Evolutionary conservation across 2,113 vertebrate species (phyloP), one percentile per base, ranked within the genome.

Genomic region (cat (Felis catus)): DNA sequence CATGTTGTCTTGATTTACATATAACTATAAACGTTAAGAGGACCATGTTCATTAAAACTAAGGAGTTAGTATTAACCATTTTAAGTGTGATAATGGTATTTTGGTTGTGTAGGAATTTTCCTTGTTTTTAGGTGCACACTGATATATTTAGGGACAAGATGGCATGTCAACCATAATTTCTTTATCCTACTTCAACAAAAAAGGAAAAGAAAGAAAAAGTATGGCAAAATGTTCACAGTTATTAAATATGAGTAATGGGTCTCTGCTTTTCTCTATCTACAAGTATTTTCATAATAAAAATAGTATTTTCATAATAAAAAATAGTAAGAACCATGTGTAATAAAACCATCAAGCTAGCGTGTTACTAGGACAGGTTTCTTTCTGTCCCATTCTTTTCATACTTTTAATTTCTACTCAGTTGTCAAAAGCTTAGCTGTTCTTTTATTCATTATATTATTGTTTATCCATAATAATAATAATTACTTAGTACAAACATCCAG

Each of bases 271-370:
- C 33, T 96, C 3, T 80, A 5, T 76, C 6, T 76, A 55, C 87
- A 65, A 39, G 63, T 93, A 82, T 84, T 83, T 97, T 84, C 65
- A 33, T 94, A 79, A 83, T 74, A 79, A 96, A 88, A 96, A 82
- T 45, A 45, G 45, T 45, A 89, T 84, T 83, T 97, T 84, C 65
- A 33, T 36, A 36, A 36, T 36, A 36, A 36, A 36, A 36, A 36
- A 36, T 36, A 36, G 36, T 36, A 36, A 36, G 36, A 36, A 36
- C 36, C 36, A 36, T 36, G 36, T 53, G 1, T 53, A 48, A 19
- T 85, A 96, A 91, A 94, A 86, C 48, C 61, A 84, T 87, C 73
- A 82, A 41, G 12, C 84, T 66, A 92, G 15, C 51, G 18, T 85
- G 25, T 82, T 96, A n/a, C 27, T n/a, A 79, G 66, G 14, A 70